Conservation (phyloP, 2,888 invertebrate genomes). For the Coleophora flavipennella region DNA sequence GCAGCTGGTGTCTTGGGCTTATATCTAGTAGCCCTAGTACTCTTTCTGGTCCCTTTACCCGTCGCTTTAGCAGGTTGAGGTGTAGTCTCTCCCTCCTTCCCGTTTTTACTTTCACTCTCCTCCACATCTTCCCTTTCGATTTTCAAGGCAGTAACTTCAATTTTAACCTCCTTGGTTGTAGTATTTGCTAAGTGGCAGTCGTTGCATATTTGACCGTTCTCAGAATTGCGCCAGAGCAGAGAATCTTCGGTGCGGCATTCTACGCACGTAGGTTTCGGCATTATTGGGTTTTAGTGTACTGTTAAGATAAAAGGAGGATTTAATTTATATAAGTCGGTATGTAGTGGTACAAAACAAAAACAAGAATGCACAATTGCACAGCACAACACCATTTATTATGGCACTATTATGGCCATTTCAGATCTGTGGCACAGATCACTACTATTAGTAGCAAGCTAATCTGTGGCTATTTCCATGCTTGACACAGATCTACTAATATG, state of each 20-base stretch:
- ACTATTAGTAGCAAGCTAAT: too few species aligned
- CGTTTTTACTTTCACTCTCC: constrained; percentile 33
- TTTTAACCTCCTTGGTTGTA: constrained; percentile 40
- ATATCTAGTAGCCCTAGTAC: constrained; percentile 72
- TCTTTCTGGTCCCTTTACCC: constrained; percentile 70
- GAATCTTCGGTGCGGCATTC: constrained; percentile 81
- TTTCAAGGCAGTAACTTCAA: constrained; percentile 30
- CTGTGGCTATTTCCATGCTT: too few species aligned
- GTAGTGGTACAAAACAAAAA: too few species aligned
- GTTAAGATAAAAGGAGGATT: too few species aligned
- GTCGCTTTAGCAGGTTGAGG: constrained; percentile 58
- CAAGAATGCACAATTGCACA: too few species aligned
- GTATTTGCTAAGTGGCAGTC: constrained; percentile 75
- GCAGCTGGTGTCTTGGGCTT: constrained; percentile 59
- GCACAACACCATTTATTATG: too few species aligned
- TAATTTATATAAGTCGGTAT: too few species aligned
- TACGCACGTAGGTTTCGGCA: constrained; percentile 76
- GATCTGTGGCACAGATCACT: too few species aligned
- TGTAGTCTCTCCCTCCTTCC: constrained; percentile 48
- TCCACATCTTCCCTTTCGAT: constrained; percentile 47
- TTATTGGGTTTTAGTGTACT: too few species aligned
- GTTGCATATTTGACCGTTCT: constrained; percentile 83
- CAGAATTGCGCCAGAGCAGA: constrained; percentile 82
- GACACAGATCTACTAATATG: too few species aligned
- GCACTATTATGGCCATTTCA: too few species aligned